phyloP scores from a whole-genome alignment of 1,140 invertebrate species.

The Rhopalosiphum padi region DNA sequence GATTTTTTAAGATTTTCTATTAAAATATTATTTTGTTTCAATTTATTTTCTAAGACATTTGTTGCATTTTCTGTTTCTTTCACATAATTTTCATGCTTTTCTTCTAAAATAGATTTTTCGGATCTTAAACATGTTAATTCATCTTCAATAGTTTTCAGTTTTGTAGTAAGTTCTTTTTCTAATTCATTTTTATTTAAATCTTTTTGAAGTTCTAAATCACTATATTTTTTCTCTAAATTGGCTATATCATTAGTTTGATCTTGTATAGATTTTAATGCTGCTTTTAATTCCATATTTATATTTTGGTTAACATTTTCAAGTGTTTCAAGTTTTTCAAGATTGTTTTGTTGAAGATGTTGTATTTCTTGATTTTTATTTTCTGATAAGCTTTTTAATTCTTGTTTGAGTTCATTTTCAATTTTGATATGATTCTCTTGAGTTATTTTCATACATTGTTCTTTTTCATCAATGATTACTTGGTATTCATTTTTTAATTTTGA shows the following conservation, averaged over 20 bases:
- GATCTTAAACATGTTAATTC: slow-evolving; percentile 10
- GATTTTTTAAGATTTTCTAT: slow-evolving; percentile 21
- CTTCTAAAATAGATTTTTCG: slow-evolving; percentile 17
- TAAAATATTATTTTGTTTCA: slow-evolving; percentile 8
- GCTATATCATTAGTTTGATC: slow-evolving; percentile 1
- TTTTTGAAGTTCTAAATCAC: slow-evolving; percentile 40
- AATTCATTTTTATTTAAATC: slow-evolving; percentile 37
- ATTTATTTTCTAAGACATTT: neutral
- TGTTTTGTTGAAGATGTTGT: neutral
- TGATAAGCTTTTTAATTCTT: neutral
- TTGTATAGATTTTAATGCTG: slow-evolving; percentile 9
- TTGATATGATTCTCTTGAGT: neutral
- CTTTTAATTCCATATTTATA: neutral
- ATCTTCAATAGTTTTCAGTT: slow-evolving; percentile 21
- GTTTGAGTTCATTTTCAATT: slow-evolving; percentile 5
- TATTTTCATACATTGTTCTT: slow-evolving; percentile 10
- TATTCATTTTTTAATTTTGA: slow-evolving; percentile 37
- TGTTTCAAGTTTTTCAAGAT: slow-evolving; percentile 6
- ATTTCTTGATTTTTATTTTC: slow-evolving; percentile 42
- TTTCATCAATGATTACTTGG: slow-evolving; percentile 18
- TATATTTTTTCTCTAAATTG: slow-evolving; percentile 19
- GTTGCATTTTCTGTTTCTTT: neutral
- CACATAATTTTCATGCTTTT: slow-evolving; percentile 24
- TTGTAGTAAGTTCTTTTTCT: slow-evolving; percentile 34
- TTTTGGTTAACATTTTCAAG: neutral